Evolutionary conservation across 2,888 invertebrate genomes (phyloP).

Genomic region (Smittia sp.): DNA sequence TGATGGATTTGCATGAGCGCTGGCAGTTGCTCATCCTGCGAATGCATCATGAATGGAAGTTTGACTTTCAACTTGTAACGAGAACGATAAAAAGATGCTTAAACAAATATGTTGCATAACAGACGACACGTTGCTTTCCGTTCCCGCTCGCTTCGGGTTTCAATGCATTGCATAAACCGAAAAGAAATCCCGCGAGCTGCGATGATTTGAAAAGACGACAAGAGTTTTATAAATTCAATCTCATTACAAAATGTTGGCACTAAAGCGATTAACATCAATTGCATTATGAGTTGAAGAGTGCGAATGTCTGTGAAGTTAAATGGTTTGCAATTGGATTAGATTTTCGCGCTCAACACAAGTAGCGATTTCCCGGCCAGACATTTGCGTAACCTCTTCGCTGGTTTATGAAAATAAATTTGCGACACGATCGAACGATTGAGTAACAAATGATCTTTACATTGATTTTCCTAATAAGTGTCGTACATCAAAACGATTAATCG

Average conservation of each 20-base stretch:
- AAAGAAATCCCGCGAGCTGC: no score
- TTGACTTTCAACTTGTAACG: not conserved
- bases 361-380: not conserved
- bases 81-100: not conserved
- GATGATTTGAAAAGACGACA: not conserved
- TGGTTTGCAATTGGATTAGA: not conserved
- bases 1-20: not conserved
- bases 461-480: slow-evolving; percentile 2
- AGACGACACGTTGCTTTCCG: not conserved
- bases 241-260: not conserved
- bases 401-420: not conserved
- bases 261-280: not conserved
- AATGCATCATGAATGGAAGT: not conserved
- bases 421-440: not conserved
- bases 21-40: not conserved
- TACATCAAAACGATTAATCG: not conserved
- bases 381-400: not conserved
- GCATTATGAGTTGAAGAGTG: not conserved
- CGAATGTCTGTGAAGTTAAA: not conserved
- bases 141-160: not conserved
- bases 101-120: not conserved
- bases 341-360: not conserved
- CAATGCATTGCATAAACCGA: no score
- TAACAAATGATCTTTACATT: not conserved
- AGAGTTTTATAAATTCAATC: not conserved